phyloP scores from a whole-genome alignment of 2,797 vertebrate genomes.

The Esox lucius region DNA sequence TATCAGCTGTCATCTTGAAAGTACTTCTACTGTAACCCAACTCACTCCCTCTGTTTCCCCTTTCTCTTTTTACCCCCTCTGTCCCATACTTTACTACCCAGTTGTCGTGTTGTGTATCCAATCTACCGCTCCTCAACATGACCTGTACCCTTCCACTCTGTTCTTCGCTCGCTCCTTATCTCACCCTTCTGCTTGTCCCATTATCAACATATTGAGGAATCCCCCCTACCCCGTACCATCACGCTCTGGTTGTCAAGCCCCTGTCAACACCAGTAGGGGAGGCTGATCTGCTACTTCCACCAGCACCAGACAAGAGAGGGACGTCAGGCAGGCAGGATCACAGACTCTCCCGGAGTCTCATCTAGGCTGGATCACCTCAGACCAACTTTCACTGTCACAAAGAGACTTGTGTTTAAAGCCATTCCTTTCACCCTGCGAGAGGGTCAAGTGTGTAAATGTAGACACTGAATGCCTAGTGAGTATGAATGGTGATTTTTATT shows the following conservation, averaged over 20 bases:
- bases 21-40: background rate
- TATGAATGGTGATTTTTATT: background rate
- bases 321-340: slow-evolving; percentile 38
- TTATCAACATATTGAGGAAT: slow-evolving; percentile 46
- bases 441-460: slow-evolving; percentile 22
- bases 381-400: slow-evolving; percentile 52
- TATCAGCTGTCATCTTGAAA: slow-evolving; percentile 13
- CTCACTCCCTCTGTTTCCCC: slow-evolving; percentile 2
- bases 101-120: slow-evolving; percentile 44
- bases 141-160: slow-evolving; percentile 27
- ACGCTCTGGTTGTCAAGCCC: slow-evolving; percentile 27
- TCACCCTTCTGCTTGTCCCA: slow-evolving; percentile 27
- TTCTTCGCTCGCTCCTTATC: slow-evolving; percentile 18
- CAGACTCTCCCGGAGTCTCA: slow-evolving; percentile 34
- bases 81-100: background rate
- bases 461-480: slow-evolving; percentile 5
- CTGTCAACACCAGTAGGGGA: slow-evolving; percentile 18
- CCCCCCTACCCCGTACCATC: slow-evolving; percentile 4
- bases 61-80: background rate
- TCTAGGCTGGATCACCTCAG: slow-evolving; percentile 44
- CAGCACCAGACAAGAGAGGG: slow-evolving; percentile 23
- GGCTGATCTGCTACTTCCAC: slow-evolving; percentile 44
- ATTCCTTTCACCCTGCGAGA: slow-evolving; percentile 18
- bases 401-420: slow-evolving; percentile 35
- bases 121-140: slow-evolving; percentile 24